Evolutionary conservation across 2,797 vertebrate species (phyloP), one percentile per base, ranked within the genome.

Genomic region (Pelochelys cantorii): DNA sequence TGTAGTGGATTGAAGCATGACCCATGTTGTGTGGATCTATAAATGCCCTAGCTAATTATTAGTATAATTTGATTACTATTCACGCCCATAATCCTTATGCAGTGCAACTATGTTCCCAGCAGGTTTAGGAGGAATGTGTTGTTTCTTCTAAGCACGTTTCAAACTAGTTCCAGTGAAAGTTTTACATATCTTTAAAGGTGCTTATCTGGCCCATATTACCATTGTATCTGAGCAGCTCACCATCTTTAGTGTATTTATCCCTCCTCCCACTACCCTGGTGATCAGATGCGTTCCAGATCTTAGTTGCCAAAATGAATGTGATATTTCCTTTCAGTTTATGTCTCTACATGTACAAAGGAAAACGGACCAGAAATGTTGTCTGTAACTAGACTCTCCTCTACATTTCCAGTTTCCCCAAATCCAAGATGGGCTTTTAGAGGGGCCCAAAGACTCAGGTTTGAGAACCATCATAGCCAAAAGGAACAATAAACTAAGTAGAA

Each of bases 101-200:
- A 18, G 25, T 18, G 0, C 29, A 89, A 57, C 11, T 27, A 37
- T 23, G 2, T 27, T 2, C 1, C n/a, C 4, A 5, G 14, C 0
- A 29, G 48, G 8, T 0, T 56, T 20, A 31, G 5, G 4, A n/a
- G 34, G 27, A 20, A 2, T 11, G 48, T 0, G 10, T n/a, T 82
- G 2, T 29, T 81, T 48, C 27, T 83, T 57, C 86, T 65, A 9
- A 65, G 77, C 42, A 48, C 14, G 20, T 55, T 53, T 65, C 27
- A 20, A 31, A 71, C 3, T 8, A 34, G 55, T 48, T 78, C 14
- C 37, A 52, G 37, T 8, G 42, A 27, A 29, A 77, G 42, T 48
- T 75, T 27, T 42, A 23, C 37, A 31, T 68, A 4, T 29, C 11
- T 31, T 62, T 71, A 71, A 71, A 71, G 34, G 68, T 71, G 20